Evolutionary conservation across 2,113 vertebrate genomes (phyloP), one percentile per base, ranked within the genome.

Genomic region (Microcebus lehilahytsara): DNA sequence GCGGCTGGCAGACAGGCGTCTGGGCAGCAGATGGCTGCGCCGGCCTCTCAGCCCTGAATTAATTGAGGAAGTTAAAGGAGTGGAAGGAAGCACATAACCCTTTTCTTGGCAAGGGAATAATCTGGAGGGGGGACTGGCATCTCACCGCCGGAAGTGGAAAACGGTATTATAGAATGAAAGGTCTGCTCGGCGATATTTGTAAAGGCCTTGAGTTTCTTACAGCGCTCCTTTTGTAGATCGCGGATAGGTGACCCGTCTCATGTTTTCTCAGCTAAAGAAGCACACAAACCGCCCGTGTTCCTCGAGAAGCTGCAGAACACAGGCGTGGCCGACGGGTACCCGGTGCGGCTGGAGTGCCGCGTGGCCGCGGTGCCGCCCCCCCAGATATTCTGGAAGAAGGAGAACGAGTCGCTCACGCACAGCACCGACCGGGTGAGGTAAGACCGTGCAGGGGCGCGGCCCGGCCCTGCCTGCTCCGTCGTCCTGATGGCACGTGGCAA

Each of bases 321-420:
- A 0, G 99, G 99, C 0, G 99, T 99, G 58, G 99, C 99, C 0
- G 99, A 99, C 58, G 99, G 99, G 72, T 99, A 99, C 96, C 99
- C 99, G 0, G 99, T 99, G 93, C 98, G 99, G 42, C 97, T 99
- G 97, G 99, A 99, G 97, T 99, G 99, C 81, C 99, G 99, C 0
- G 99, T 99, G 89, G 98, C 97, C 0, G 99, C 99, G 0, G 99
- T 99, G 25, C 99, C 99, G 0, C 99, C 98, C 10, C 99, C 99
- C 23, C 99, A 99, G 92, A 99, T 99, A 98, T 99, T 99, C 95
- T 99, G 99, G 99, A 99, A 99, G 98, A 99, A 99, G 92, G 99
- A 99, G 98, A 99, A 99, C 0, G 99, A 99, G 89, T 99, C 99
- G 0, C 99, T 99, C 95, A 99, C 99, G n/a, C 99, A 99, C 98